Conservation (phyloP, 2,113 vertebrate genomes). For the Mus spicilegus region DNA sequence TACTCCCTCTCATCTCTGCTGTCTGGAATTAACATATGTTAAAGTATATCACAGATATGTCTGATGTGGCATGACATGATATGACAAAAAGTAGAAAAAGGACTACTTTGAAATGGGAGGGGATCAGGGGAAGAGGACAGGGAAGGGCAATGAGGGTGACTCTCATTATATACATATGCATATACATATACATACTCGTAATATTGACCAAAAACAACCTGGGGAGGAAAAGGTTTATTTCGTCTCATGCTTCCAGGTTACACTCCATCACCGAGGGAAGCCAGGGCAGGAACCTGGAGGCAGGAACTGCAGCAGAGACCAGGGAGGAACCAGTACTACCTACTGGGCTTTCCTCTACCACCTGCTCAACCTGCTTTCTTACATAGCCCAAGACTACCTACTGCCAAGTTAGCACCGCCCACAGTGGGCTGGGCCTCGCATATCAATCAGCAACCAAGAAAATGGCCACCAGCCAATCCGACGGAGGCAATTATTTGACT, state of each 20-base stretch:
- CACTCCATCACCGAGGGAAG: neutral
- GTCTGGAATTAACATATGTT: neutral
- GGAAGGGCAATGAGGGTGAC: neutral
- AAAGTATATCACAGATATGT: neutral
- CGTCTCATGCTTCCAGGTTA: neutral
- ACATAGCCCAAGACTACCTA: neutral
- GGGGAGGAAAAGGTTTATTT: neutral
- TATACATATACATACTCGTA: too few relatives aligned
- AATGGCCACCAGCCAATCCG: neutral
- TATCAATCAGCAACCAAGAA: neutral
- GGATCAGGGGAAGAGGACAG: too few relatives aligned
- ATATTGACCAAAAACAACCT: neutral
- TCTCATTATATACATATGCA: too few relatives aligned
- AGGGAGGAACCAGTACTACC: neutral
- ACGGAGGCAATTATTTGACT: neutral
- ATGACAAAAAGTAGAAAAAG: neutral
- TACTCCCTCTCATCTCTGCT: neutral
- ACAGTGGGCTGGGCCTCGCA: neutral
- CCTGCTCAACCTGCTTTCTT: neutral
- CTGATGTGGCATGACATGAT: neutral
- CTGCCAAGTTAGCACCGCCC: neutral
- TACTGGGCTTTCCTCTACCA: neutral
- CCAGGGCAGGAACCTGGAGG: neutral
- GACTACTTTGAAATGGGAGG: neutral
- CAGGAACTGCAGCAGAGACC: neutral